Base-by-base conservation (phyloP, 2,797 vertebrate species). In the Pangasius sanitwongsei region DNA sequence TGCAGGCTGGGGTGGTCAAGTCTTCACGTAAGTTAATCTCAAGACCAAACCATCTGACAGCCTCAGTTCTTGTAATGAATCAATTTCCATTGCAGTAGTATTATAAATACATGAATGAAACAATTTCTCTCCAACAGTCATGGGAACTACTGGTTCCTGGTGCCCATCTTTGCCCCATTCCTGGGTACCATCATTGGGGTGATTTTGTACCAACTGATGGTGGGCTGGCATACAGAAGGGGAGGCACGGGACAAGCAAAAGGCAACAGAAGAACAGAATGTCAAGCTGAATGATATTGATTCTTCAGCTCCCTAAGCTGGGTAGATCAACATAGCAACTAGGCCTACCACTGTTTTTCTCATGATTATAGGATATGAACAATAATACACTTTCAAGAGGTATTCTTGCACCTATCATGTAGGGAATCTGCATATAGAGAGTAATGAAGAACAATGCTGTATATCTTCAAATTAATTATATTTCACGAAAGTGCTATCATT, bases 171-270 rank as follows among this genome's bases (percentile, higher is more conserved):
- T 15, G 97, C 97, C 28, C 98, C 98, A 0, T 98, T 99, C 92
- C 90, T 99, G 0, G 98, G 98, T 28, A 92, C 97, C 86, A 69
- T 98, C 34, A 92, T 96, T 0, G 98, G 98, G 0, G 97, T 97
- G 86, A 41, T 97, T 0, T 95, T 99, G 89, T 99, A 99, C 93
- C 98, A 99, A 93, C 7, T 98, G 89, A 97, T 98, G 96, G 97
- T 99, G 0, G 98, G 98, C 28, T 99, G 97, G 91, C 98, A 99
- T 0, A 90, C 96, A 67, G 97, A 99, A 90, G 97, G 96, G n/a
- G 96, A 97, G 70, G 94, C 88, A 0, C 95, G 96, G 5, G 96
- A 97, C 80, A 92, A 9, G 0, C 94, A 95, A 48, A 91, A 91
- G 59, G 93, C 95, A 63, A 95, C 97, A 91, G 97, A 96, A 18